Evolutionary conservation across 2,888 invertebrate species (phyloP), one percentile per base, ranked within the genome.

Genomic region (Choreutis nemorana): DNA sequence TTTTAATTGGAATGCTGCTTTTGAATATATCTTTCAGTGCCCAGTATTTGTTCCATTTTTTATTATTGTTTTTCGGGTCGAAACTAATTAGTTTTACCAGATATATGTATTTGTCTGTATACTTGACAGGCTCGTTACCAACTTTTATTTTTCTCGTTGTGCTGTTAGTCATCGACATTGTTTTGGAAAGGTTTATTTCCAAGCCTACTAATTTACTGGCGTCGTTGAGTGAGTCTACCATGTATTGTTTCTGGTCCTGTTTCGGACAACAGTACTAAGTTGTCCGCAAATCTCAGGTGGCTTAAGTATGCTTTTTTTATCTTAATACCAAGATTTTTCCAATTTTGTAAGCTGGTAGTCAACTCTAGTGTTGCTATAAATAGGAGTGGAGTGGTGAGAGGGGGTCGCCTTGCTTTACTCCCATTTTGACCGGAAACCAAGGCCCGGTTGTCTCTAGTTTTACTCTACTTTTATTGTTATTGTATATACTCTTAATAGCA

Each of bases 1-100:
- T 16, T 5, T 33, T 32, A 23, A 26, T 34, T 30, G 36, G 28
- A 28, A 36, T 27, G 20, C 35, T 35, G 13, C 28, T 36, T 32
- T 41, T 43, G 7, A 43, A 40, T 27, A 41, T 35, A 11, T 40
- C 31, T 23, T 33, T 40, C 5, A 33, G 23, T 6, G 16, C 13
- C 41, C 41, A 44, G 31, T 36, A 44, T 22, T 40, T 40, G 8
- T 40, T 37, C 40, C 40, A 41, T 4, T 39, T 37, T 10, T 29
- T 24, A 11, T 33, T 22, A 11, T 34, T 22, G 11, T 27, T 10
- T 6, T 31, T 15, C 10, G 16, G 27, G 4, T 39, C 16, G 14
- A 41, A 35, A 20, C 28, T 13, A 10, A 39, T 32, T 39, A 32
- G 30, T 36, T 41, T 41, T 8, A 35, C 35, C 9, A 34, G 28